A percentile compares a stretch with the other conserved stretches of the same genome.
Conservation (phyloP, 2,888 invertebrate species). For the Anorthoa munda region DNA sequence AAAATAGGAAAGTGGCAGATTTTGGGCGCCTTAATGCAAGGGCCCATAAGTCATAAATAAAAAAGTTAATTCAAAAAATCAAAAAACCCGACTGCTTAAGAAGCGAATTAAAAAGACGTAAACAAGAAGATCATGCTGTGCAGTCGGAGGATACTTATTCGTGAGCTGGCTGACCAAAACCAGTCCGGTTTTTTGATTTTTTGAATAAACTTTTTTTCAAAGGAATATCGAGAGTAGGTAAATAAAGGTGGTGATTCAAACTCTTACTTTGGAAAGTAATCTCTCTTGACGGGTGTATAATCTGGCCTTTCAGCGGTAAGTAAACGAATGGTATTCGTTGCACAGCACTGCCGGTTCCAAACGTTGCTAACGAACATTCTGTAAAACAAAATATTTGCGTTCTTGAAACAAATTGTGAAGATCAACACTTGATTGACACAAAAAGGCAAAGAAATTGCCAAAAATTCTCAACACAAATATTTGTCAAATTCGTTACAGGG, state of each 20-base stretch:
- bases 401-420: constrained; percentile 32
- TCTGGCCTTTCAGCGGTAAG: constrained; percentile 96
- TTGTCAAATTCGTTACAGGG: constrained; percentile 32
- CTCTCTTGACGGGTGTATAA: constrained; percentile 96
- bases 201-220: too few species aligned
- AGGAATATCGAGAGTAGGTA: background rate
- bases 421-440: constrained; percentile 32
- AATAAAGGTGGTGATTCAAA: background rate
- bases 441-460: constrained; percentile 5
- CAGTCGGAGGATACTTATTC: too few species aligned
- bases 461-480: constrained; percentile 43
- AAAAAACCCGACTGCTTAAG: too few species aligned
- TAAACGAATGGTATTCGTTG: constrained; percentile 97
- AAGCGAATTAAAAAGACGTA: too few species aligned
- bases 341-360: constrained; percentile 92
- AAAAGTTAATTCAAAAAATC: too few species aligned
- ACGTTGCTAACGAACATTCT: constrained; percentile 96
- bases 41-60: too few species aligned
- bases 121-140: too few species aligned
- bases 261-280: constrained; percentile 94
- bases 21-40: too few species aligned
- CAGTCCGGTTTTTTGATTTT: too few species aligned
- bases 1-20: too few species aligned
- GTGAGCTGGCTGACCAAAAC: too few species aligned
- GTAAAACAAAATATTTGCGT: constrained; percentile 75